Percentiles rank a stretch among this genome's conserved stretches.
Evolutionary conservation across 2,797 vertebrate species (phyloP).

Genomic region (Adrianichthys oophorus): DNA sequence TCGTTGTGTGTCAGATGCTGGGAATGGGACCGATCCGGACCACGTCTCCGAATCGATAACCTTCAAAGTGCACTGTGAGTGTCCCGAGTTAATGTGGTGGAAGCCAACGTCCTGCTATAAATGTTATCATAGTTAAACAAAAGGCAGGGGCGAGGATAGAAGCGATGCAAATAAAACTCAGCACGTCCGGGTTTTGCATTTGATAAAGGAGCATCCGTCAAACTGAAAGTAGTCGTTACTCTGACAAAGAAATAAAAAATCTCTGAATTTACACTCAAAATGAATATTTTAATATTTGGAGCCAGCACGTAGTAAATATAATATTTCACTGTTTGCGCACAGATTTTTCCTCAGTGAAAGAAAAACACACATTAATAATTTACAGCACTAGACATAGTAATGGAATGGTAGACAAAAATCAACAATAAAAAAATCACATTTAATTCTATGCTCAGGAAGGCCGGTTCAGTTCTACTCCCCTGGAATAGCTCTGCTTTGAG

Average conservation of each 20-base stretch:
- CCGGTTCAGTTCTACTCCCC: conserved; percentile 10
- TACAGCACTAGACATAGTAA: conserved; percentile 35
- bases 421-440: conserved; percentile 19
- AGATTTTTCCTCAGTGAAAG: conserved; percentile 47
- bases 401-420: conserved; percentile 19
- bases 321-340: conserved; percentile 38
- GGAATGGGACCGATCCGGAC: conserved; percentile 48
- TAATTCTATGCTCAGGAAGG: conserved; percentile 11
- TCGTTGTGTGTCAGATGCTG: conserved; percentile 69
- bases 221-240: conserved; percentile 2
- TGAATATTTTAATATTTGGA: conserved; percentile 37
- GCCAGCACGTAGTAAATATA: conserved; percentile 37
- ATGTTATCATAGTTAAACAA: background rate
- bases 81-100: background rate
- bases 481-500: conserved; percentile 6
- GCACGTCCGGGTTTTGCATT: conserved; percentile 9
- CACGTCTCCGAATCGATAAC: conserved; percentile 53
- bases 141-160: conserved; percentile 7
- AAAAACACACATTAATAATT: conserved; percentile 61
- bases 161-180: conserved; percentile 7
- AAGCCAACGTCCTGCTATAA: no score
- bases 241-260: conserved; percentile 7
- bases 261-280: conserved; percentile 16
- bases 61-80: conserved; percentile 81
- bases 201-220: background rate